Evolutionary conservation across 2,888 invertebrate species (phyloP).

Genomic region (Pteria penguin): DNA sequence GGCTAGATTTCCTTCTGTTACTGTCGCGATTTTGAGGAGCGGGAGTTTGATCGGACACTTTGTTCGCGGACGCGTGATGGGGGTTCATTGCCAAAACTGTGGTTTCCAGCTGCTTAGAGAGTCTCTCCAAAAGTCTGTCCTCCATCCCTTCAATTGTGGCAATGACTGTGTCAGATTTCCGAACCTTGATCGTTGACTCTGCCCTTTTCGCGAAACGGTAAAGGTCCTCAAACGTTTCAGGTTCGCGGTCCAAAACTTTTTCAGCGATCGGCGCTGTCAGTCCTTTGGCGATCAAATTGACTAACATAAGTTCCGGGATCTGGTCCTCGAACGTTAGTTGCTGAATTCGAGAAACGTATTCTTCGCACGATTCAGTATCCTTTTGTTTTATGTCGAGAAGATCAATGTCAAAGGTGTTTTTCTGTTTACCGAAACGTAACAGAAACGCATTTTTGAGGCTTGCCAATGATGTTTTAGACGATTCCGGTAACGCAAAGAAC

Average conservation of each 20-base stretch:
- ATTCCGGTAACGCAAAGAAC: background rate
- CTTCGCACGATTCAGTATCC: background rate
- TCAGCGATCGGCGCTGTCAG: background rate
- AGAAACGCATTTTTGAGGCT: background rate
- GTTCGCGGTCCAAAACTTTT: background rate
- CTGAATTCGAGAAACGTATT: background rate
- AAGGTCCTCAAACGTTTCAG: background rate
- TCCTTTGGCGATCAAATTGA: background rate
- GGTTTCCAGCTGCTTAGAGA: background rate
- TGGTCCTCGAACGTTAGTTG: background rate
- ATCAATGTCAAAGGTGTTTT: background rate
- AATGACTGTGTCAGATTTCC: background rate
- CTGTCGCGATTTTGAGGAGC: background rate
- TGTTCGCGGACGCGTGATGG: no score
- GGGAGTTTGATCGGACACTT: background rate
- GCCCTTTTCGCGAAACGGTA: background rate
- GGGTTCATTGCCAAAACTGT: no score
- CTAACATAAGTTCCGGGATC: background rate
- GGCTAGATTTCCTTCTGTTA: no score
- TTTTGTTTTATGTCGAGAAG: background rate
- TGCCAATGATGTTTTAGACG: background rate
- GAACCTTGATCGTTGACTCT: background rate
- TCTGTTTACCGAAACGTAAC: background rate
- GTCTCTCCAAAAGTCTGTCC: background rate
- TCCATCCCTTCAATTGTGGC: background rate